phyloP scores from a whole-genome alignment of 64 coral and sea anemone species.

The Cladopsammia gracilis region DNA sequence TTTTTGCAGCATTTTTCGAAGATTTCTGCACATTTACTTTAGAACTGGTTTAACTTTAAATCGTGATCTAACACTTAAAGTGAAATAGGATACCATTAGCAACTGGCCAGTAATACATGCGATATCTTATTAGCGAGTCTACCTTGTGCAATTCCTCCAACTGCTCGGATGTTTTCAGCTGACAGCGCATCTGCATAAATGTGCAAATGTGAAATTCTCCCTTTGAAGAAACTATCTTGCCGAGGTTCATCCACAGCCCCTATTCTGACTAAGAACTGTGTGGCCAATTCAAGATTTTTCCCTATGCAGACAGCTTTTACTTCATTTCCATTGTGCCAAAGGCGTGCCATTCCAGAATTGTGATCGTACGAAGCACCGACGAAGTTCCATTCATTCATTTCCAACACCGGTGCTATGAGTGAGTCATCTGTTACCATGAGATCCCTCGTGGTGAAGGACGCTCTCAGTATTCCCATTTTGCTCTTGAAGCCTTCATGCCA shows the following conservation, averaged over 20 bases:
- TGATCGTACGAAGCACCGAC: conserved; percentile 68
- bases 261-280: conserved; percentile 58
- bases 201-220: conserved; percentile 56
- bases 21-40: too few species aligned
- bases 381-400: conserved; percentile 66
- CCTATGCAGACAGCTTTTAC: conserved; percentile 19
- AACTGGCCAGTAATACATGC: too few species aligned
- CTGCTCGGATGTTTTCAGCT: conserved; percentile 21
- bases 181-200: conserved; percentile 33
- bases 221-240: background rate
- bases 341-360: conserved; percentile 18
- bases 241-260: background rate
- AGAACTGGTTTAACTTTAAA: too few species aligned
- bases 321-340: conserved; percentile 76
- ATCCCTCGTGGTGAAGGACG: background rate
- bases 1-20: too few species aligned
- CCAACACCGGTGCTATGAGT: background rate
- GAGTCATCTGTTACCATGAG: background rate
- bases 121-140: too few species aligned
- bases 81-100: too few species aligned
- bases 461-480: background rate
- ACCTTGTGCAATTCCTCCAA: conserved; percentile 23
- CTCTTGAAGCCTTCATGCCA: background rate
- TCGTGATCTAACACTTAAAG: too few species aligned
- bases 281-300: conserved; percentile 13